A percentile compares a stretch with the other conserved stretches of the same genome.
Conservation (phyloP, 1,140 invertebrate species). For the Hydropsyche tenuis region DNA sequence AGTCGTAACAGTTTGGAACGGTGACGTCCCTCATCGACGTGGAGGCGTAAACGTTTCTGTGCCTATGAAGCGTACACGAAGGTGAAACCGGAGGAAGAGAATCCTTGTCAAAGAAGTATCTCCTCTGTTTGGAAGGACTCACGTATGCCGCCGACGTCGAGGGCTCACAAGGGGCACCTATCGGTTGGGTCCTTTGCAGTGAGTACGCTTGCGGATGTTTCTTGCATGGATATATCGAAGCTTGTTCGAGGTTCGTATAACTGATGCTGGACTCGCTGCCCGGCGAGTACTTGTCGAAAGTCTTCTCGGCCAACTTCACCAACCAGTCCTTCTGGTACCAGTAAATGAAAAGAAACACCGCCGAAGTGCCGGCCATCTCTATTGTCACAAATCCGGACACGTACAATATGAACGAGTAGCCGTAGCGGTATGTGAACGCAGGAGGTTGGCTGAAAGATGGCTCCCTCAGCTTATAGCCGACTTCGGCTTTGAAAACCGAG, state of each 20-base stretch:
- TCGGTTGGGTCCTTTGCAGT: conserved; percentile 53
- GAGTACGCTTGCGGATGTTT: conserved; percentile 57
- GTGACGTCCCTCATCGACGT: conserved; percentile 66
- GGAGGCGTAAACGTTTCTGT: conserved; percentile 59
- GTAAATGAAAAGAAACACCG: conserved; percentile 84
- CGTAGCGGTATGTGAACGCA: conserved; percentile 84
- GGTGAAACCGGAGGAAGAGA: conserved; percentile 51
- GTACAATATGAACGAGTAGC: conserved; percentile 85
- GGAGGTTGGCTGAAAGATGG: conserved; percentile 78
- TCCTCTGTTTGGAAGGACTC: conserved; percentile 58
- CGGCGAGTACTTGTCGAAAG: conserved; percentile 47
- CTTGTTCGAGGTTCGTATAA: conserved; percentile 53
- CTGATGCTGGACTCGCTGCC: conserved; percentile 51
- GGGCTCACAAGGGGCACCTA: conserved; percentile 58
- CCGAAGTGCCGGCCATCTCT: conserved; percentile 83
- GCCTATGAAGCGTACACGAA: conserved; percentile 57
- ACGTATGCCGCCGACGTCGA: conserved; percentile 55
- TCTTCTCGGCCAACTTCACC: conserved; percentile 59
- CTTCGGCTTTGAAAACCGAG: conserved; percentile 88
- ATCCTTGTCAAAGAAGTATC: conserved; percentile 64
- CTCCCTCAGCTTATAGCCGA: conserved; percentile 82
- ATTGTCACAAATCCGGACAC: conserved; percentile 83
- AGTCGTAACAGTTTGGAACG: conserved; percentile 63
- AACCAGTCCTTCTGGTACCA: conserved; percentile 64
- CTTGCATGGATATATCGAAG: conserved; percentile 54